A percentile compares a stretch with the other conserved stretches of the same genome.
Evolutionary conservation across 2,888 invertebrate species (phyloP).

Genomic region (Abscondita cerata): DNA sequence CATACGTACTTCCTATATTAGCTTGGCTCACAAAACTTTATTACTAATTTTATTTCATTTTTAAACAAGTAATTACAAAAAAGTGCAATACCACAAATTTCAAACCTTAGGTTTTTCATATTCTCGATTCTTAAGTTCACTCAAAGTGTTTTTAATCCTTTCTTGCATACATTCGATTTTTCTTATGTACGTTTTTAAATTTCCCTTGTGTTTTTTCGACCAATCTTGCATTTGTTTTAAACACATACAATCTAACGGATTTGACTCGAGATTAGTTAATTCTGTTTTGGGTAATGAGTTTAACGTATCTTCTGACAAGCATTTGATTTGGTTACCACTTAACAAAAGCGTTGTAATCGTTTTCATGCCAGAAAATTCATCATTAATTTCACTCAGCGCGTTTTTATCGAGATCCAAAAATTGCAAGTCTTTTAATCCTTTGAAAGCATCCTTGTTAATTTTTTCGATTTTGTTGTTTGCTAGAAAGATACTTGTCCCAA

Average conservation of each 20-base stretch:
- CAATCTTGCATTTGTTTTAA: conserved; percentile 23
- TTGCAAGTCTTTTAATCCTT: conserved; percentile 18
- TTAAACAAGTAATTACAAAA: neutral
- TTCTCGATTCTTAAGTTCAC: conserved; percentile 15
- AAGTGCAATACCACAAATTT: too few relatives aligned
- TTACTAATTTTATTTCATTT: neutral
- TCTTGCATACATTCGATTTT: conserved; percentile 26
- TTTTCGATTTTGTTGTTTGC: conserved; percentile 12
- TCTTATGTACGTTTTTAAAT: conserved; percentile 16
- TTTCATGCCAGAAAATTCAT: conserved; percentile 12
- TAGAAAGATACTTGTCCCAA: conserved; percentile 12
- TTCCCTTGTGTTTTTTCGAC: conserved; percentile 10
- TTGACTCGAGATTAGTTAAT: conserved; percentile 11
- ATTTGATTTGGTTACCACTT: conserved; percentile 19
- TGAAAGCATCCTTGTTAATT: conserved; percentile 41
- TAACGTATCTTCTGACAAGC: conserved; percentile 13
- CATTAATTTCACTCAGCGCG: neutral
- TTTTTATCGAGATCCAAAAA: conserved; percentile 23
- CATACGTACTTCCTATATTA: too few relatives aligned
- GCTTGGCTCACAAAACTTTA: too few relatives aligned
- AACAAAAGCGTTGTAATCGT: conserved; percentile 14
- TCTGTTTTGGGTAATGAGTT: conserved; percentile 12
- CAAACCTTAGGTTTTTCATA: too few relatives aligned
- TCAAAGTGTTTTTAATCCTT: conserved; percentile 16
- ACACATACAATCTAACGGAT: conserved; percentile 25